Evolutionary conservation across 2,888 invertebrate genomes (phyloP).

Genomic region (Unio pictorum): DNA sequence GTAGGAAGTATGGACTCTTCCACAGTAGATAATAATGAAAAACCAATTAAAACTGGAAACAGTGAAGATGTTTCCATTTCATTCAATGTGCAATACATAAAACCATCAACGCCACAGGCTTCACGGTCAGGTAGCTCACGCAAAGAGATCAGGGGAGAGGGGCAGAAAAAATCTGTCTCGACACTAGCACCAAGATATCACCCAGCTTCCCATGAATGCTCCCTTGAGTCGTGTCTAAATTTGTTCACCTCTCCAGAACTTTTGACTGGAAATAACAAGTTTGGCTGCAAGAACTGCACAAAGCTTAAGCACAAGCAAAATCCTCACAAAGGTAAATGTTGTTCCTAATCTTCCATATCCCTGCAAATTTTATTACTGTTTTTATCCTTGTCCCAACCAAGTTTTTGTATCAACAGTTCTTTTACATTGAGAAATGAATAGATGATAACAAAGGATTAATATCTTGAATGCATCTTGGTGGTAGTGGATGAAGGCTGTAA

Average conservation of each 20-base stretch:
- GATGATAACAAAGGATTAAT: too few relatives aligned
- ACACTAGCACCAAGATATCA: slow-evolving; percentile 73
- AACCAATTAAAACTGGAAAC: not conserved
- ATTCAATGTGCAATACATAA: not conserved
- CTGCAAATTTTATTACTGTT: too few relatives aligned
- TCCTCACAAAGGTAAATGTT: slow-evolving; percentile 36
- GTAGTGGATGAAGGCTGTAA: too few relatives aligned
- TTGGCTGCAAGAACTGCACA: slow-evolving; percentile 92
- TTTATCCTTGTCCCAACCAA: too few relatives aligned
- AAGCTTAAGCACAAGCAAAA: slow-evolving; percentile 43
- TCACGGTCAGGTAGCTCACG: slow-evolving; percentile 3
- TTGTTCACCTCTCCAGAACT: slow-evolving; percentile 93
- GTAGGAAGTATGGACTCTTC: too few relatives aligned
- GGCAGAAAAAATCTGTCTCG: slow-evolving; percentile 35
- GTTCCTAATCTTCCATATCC: too few relatives aligned
- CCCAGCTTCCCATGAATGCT: slow-evolving; percentile 74
- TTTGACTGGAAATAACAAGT: slow-evolving; percentile 92
- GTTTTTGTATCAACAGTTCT: too few relatives aligned
- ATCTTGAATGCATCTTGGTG: too few relatives aligned
- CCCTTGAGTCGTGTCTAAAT: slow-evolving; percentile 87
- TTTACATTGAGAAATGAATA: too few relatives aligned
- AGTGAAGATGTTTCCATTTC: slow-evolving; percentile 4
- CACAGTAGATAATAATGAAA: too few relatives aligned
- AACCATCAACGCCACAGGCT: not conserved
- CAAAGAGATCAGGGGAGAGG: slow-evolving; percentile 35